Conservation (phyloP, 2,888 invertebrate species). For the Encarsia formosa region DNA sequence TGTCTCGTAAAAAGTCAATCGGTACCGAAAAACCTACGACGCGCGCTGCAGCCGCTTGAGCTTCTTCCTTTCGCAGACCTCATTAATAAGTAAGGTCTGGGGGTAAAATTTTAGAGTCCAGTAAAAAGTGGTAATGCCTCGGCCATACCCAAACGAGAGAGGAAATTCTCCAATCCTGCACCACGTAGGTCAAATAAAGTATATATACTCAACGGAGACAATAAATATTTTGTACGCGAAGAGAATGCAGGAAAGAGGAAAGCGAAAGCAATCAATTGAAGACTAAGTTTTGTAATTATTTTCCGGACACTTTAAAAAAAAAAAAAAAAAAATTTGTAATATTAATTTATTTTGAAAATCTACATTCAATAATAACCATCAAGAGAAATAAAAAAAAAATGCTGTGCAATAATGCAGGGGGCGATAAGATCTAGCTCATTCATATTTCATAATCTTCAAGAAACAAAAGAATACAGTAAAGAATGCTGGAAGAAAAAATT, state of each 20-base stretch:
- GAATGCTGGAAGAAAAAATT: too few species aligned
- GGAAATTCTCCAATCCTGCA: not conserved
- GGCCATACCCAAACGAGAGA: not conserved
- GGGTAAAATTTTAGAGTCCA: slow-evolving; percentile 26
- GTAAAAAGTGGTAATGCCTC: slow-evolving; percentile 23
- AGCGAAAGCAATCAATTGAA: not conserved
- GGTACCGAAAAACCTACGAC: slow-evolving; percentile 11
- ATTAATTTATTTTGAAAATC: too few species aligned
- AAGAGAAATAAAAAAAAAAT: too few species aligned
- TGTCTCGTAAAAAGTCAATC: slow-evolving; percentile 25
- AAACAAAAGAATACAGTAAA: too few species aligned
- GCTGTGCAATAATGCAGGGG: too few species aligned
- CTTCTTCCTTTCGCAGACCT: slow-evolving; percentile 2
- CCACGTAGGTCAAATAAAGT: too few species aligned
- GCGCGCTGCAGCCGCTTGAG: not conserved
- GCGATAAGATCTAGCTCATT: too few species aligned
- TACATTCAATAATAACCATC: too few species aligned
- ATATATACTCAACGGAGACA: not conserved
- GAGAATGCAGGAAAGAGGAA: slow-evolving; percentile 5
- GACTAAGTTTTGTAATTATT: not conserved
- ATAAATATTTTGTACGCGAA: slow-evolving; percentile 19
- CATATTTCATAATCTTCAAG: too few species aligned
- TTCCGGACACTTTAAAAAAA: too few species aligned
- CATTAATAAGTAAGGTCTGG: slow-evolving; percentile 26
- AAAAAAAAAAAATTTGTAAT: too few species aligned